These are phyloP conservation scores for Gobio gobio DNA, from an alignment of 2,113 vertebrate genomes.

Conservation along the genomic window DNA sequence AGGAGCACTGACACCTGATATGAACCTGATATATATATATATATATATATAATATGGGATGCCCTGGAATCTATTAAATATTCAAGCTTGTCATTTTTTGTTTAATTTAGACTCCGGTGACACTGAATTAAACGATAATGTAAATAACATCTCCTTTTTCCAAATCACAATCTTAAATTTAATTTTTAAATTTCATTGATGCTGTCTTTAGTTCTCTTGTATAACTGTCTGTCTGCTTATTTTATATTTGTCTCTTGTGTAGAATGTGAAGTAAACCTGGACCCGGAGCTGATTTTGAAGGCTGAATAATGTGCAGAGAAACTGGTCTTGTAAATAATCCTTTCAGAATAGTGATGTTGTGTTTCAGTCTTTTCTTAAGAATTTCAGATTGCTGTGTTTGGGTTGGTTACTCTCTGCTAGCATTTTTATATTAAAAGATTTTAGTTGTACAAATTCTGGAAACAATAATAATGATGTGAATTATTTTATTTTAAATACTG, in stretches of 20 bases:
- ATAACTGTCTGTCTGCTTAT: neutral
- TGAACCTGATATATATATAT: too few relatives aligned
- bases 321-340: neutral
- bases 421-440: constrained; percentile 7
- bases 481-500: neutral
- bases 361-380: neutral
- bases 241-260: constrained; percentile 30
- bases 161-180: neutral
- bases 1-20: constrained; percentile 71
- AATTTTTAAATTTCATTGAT: neutral
- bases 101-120: constrained; percentile 58
- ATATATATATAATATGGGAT: accelerated
- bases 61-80: neutral
- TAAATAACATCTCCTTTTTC: constrained; percentile 27
- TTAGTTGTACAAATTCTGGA: neutral
- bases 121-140: constrained; percentile 63
- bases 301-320: neutral
- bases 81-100: neutral
- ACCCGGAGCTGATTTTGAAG: neutral
- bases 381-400: neutral
- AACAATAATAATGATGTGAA: neutral
- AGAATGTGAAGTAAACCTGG: constrained; percentile 73
- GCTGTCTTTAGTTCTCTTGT: neutral
- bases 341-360: neutral
- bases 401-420: neutral